phyloP scores from a whole-genome alignment of 2,113 vertebrate genomes.

The Takifugu flavidus region DNA sequence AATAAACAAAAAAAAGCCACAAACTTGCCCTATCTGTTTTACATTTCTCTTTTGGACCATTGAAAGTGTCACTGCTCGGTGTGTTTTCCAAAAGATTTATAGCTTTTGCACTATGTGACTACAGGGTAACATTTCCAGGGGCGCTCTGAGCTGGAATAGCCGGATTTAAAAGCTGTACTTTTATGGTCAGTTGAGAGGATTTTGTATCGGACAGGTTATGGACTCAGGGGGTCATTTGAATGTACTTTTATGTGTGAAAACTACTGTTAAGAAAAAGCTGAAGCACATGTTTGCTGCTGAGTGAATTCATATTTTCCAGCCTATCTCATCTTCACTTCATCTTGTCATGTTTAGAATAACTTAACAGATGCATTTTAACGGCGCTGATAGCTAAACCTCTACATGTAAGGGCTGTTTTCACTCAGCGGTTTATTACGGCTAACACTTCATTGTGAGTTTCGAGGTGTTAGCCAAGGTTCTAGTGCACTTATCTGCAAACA shows the following conservation, averaged over 20 bases:
- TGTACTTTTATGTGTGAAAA: background rate
- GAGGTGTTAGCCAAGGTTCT: background rate
- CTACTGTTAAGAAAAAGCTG: conserved; percentile 6
- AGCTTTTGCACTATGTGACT: conserved; percentile 65
- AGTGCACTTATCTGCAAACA: background rate
- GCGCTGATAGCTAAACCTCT: conserved; percentile 16
- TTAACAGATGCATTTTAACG: conserved; percentile 42
- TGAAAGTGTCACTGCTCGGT: conserved; percentile 4
- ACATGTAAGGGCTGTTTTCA: background rate
- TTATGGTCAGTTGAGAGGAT: too few relatives aligned
- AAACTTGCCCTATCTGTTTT: background rate
- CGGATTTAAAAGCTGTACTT: background rate
- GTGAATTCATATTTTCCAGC: conserved; percentile 4
- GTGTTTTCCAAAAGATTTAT: conserved; percentile 5
- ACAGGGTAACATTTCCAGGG: conserved; percentile 13
- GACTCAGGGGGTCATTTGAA: conserved; percentile 29
- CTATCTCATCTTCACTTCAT: background rate
- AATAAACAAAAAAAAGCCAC: background rate
- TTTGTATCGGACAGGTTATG: conserved; percentile 3
- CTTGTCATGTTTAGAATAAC: conserved; percentile 29
- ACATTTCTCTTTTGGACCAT: background rate
- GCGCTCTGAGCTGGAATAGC: background rate
- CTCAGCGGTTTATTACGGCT: background rate
- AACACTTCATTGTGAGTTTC: background rate
- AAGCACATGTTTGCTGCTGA: background rate